A percentile compares a stretch with the other conserved stretches of the same genome.
Conservation (phyloP, 2,797 vertebrate genomes). For the Antennarius maculatus region DNA sequence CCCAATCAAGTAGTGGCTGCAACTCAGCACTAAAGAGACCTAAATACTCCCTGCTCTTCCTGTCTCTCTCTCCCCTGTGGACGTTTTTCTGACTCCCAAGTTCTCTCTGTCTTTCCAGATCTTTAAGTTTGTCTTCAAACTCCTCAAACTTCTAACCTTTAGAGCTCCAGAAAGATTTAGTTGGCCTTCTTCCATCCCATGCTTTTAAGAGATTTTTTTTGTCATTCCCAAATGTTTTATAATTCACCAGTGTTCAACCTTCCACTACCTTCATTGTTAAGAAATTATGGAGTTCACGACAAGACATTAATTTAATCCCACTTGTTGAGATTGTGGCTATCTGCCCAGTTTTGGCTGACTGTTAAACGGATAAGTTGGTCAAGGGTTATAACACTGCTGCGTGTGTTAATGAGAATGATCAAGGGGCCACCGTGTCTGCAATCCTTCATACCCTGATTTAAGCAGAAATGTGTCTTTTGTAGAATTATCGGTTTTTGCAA, state of each 20-base stretch:
- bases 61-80: slow-evolving; percentile 24
- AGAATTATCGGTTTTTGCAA: neutral
- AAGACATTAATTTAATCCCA: slow-evolving; percentile 47
- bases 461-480: slow-evolving; percentile 30
- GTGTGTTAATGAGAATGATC: slow-evolving; percentile 61
- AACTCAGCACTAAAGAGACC: slow-evolving; percentile 72
- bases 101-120: slow-evolving; percentile 37
- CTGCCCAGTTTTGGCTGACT: slow-evolving; percentile 43
- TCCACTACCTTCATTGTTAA: slow-evolving; percentile 22
- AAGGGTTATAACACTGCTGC: slow-evolving; percentile 37
- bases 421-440: slow-evolving; percentile 37
- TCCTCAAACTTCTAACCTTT: neutral
- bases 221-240: slow-evolving; percentile 28
- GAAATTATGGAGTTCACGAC: slow-evolving; percentile 35
- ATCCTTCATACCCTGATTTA: slow-evolving; percentile 52
- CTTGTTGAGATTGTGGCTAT: slow-evolving; percentile 43
- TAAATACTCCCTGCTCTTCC: slow-evolving; percentile 64
- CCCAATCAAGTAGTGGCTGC: slow-evolving; percentile 71
- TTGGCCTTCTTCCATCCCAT: slow-evolving; percentile 14
- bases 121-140: slow-evolving; percentile 35
- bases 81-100: slow-evolving; percentile 22
- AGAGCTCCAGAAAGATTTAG: slow-evolving; percentile 9
- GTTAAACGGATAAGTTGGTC: slow-evolving; percentile 20
- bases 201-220: slow-evolving; percentile 19
- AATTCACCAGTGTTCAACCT: slow-evolving; percentile 31